phyloP scores from a whole-genome alignment of 2,797 vertebrate species.

The Lepidocolaptes lacrymiger region DNA sequence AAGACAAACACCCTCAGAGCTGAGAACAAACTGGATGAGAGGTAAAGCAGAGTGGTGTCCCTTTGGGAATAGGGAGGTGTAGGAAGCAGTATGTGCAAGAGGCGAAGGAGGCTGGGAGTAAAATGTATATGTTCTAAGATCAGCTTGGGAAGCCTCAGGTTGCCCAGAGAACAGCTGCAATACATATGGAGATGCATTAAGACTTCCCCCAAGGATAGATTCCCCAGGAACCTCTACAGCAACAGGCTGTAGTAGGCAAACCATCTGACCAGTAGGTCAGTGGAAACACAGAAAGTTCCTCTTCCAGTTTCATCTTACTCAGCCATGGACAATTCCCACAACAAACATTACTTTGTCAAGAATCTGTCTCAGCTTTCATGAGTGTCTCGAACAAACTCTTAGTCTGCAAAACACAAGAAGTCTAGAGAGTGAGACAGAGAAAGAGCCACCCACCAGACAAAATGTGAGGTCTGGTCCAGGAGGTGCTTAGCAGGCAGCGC shows the following conservation, averaged over 20 bases:
- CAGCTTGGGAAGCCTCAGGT: neutral
- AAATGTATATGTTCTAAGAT: neutral
- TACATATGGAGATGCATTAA: neutral
- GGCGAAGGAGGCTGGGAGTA: neutral
- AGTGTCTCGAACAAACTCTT: neutral
- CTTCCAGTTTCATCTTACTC: neutral
- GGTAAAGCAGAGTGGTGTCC: neutral
- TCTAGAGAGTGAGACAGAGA: neutral
- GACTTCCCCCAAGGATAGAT: neutral
- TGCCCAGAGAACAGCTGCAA: neutral
- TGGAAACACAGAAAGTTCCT: neutral
- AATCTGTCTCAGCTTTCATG: fast-evolving
- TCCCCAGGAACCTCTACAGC: neutral
- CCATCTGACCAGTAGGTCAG: neutral
- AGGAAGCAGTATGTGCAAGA: neutral
- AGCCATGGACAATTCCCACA: neutral
- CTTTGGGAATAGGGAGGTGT: neutral
- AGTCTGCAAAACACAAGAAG: neutral
- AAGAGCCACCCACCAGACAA: neutral
- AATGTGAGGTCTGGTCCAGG: neutral
- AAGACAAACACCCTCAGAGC: neutral
- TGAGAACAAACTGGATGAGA: neutral
- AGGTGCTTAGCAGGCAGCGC: neutral
- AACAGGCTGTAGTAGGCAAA: neutral
- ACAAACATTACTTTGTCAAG: neutral